These are phyloP conservation scores for Orycteropus afer DNA, from an alignment of 2,113 vertebrate genomes.

Conservation along the genomic window DNA sequence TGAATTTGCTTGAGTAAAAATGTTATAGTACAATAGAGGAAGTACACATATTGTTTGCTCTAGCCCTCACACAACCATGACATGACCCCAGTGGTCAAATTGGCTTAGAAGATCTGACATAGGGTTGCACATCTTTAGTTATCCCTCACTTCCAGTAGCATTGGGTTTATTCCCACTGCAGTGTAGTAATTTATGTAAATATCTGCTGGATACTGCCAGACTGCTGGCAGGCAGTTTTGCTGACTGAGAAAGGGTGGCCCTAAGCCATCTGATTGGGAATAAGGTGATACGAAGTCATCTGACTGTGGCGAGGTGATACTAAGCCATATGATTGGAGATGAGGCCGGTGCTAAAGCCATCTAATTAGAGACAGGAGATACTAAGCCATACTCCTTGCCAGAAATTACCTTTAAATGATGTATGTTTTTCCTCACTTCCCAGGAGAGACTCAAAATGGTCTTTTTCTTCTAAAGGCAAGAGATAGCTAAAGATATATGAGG, in stretches of 20 bases:
- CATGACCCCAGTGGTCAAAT: background rate
- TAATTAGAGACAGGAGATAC: background rate
- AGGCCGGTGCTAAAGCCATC: background rate
- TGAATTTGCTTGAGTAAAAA: constrained; percentile 3
- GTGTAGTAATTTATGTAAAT: constrained; percentile 15
- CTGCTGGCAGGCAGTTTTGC: background rate
- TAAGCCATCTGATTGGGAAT: background rate
- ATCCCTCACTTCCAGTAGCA: background rate
- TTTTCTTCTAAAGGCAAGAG: constrained; percentile 34
- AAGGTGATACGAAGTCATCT: background rate
- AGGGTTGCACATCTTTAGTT: background rate
- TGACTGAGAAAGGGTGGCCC: background rate
- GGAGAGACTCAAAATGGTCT: constrained; percentile 32
- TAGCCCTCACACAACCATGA: background rate
- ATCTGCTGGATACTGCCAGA: background rate
- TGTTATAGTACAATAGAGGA: background rate
- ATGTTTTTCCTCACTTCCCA: background rate
- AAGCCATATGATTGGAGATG: background rate
- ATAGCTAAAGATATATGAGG: background rate
- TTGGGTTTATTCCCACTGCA: background rate
- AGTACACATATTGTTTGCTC: background rate
- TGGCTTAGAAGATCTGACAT: background rate
- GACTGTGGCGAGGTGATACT: background rate
- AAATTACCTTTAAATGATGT: constrained; percentile 2
- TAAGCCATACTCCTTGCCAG: background rate